Conservation (phyloP, 2,888 invertebrate species). For the Blastobasis adustella region DNA sequence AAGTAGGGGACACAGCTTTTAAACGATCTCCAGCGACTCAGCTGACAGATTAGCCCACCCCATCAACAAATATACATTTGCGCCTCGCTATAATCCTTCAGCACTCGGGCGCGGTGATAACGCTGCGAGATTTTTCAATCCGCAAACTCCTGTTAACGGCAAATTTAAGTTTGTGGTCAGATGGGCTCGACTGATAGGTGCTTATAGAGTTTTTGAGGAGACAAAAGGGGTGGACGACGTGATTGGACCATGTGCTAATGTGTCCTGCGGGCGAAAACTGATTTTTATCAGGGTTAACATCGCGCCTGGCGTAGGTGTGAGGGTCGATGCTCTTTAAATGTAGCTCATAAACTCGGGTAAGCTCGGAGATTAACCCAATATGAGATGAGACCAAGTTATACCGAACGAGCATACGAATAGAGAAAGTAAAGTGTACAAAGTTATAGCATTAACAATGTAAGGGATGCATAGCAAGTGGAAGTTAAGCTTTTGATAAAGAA, state of each 20-base stretch:
- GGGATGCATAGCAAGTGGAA: too few relatives aligned
- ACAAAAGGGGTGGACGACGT: conserved; percentile 44
- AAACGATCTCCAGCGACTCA: conserved; percentile 68
- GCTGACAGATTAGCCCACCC: conserved; percentile 70
- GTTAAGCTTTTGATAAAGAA: too few relatives aligned
- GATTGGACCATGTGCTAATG: conserved; percentile 57
- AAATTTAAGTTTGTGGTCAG: conserved; percentile 27
- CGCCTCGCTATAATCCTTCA: conserved; percentile 11
- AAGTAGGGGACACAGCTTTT: conserved; percentile 63
- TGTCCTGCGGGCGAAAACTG: conserved; percentile 31
- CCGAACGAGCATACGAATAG: too few relatives aligned
- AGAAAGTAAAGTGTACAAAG: too few relatives aligned
- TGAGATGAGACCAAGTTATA: too few relatives aligned
- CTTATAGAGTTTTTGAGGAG: conserved; percentile 63
- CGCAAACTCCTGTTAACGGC: conserved; percentile 4
- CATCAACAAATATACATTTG: conserved; percentile 39
- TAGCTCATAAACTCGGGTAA: too few relatives aligned
- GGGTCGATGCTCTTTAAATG: too few relatives aligned
- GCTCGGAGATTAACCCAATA: too few relatives aligned
- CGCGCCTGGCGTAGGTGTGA: too few relatives aligned
- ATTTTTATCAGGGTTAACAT: conserved; percentile 15
- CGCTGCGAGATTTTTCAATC: conserved; percentile 21
- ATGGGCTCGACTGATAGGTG: conserved; percentile 56
- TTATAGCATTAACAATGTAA: too few relatives aligned
- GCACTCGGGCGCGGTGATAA: conserved; percentile 7